Conservation (phyloP, 2,888 invertebrate genomes). For the Tethea ocularis region DNA sequence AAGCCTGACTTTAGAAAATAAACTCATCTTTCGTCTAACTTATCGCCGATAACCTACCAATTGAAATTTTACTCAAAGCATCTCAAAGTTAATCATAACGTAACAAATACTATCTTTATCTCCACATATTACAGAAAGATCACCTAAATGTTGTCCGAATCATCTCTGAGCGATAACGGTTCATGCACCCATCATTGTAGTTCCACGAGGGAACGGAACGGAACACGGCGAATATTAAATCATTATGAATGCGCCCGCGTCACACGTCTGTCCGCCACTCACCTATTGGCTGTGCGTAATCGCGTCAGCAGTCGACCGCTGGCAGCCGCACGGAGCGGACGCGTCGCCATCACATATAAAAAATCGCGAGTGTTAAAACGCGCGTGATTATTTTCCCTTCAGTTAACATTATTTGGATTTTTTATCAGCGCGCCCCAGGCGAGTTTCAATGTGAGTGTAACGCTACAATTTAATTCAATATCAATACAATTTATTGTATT, state of each 20-base stretch:
- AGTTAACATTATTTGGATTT: conserved; percentile 7
- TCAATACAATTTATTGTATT: not conserved
- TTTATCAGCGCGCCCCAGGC: conserved; percentile 25
- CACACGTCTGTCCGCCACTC: conserved; percentile 33
- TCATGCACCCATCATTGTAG: conserved; percentile 47
- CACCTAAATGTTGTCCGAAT: conserved; percentile 21
- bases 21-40: not conserved
- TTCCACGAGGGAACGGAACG: conserved; percentile 40
- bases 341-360: conserved; percentile 28
- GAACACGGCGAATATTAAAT: conserved; percentile 32
- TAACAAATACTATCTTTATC: not conserved
- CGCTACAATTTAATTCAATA: conserved; percentile 5
- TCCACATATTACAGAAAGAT: conserved; percentile 6
- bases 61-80: not conserved
- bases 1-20: not conserved
- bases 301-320: conserved; percentile 51
- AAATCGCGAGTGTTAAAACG: conserved; percentile 40
- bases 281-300: conserved; percentile 24
- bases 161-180: conserved; percentile 46
- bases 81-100: conserved; percentile 4
- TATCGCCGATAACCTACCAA: conserved; percentile 9
- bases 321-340: conserved; percentile 38
- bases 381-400: conserved; percentile 23
- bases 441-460: conserved; percentile 23
- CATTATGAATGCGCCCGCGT: conserved; percentile 44